These are phyloP conservation scores for Enteromius unitaeniatus DNA, from an alignment of 2,797 vertebrate species.

Conservation along the genomic window DNA sequence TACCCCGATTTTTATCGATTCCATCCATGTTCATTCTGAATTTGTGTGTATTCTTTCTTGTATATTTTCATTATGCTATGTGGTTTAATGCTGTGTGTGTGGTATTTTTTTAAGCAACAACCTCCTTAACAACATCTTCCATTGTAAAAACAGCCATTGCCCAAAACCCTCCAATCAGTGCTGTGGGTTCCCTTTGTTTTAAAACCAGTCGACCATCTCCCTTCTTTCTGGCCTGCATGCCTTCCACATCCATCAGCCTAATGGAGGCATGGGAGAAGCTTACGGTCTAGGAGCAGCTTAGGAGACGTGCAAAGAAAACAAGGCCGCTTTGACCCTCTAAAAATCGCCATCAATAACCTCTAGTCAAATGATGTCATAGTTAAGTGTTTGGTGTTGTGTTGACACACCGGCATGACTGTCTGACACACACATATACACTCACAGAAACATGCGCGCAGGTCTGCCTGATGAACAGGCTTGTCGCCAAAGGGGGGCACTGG, in stretches of 20 bases:
- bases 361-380: conserved; percentile 81
- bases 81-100: conserved; percentile 58
- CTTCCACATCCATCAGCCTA: conserved; percentile 75
- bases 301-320: conserved; percentile 58
- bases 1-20: neutral
- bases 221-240: conserved; percentile 43
- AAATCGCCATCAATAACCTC: conserved; percentile 82
- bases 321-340: conserved; percentile 71
- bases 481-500: too few species aligned
- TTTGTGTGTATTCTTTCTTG: neutral
- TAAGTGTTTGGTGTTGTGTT: conserved; percentile 85
- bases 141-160: conserved; percentile 74
- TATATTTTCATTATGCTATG: conserved; percentile 42
- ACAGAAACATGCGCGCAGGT: conserved; percentile 22
- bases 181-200: conserved; percentile 76
- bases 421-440: conserved; percentile 38
- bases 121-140: conserved; percentile 67
- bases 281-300: conserved; percentile 65
- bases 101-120: conserved; percentile 62
- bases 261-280: conserved; percentile 72
- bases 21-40: neutral
- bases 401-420: conserved; percentile 73
- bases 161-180: conserved; percentile 72
- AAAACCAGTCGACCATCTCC: conserved; percentile 67
- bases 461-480: conserved; percentile 47